phyloP scores from a whole-genome alignment of 2,888 invertebrate species.

The Ormyrus nitidulus region DNA sequence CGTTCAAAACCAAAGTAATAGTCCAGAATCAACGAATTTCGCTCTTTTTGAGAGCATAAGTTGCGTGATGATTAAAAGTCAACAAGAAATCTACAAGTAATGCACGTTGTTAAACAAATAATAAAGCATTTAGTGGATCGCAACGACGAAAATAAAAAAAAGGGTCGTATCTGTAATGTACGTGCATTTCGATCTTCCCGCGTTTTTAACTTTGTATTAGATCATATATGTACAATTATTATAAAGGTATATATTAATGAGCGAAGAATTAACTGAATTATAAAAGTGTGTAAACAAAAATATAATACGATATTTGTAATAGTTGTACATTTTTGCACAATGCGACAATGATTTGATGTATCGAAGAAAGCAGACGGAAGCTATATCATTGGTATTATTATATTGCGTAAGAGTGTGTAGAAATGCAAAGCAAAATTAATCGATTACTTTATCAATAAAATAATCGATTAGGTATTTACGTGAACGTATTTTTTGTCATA shows the following conservation, averaged over 20 bases:
- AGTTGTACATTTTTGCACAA: slow-evolving; percentile 66
- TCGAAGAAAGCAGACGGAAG: slow-evolving; percentile 51
- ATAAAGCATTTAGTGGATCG: not conserved
- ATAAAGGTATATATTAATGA: slow-evolving; percentile 23
- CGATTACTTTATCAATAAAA: slow-evolving; percentile 56
- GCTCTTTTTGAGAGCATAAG: slow-evolving; percentile 45
- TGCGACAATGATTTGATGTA: slow-evolving; percentile 50
- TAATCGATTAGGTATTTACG: slow-evolving; percentile 58
- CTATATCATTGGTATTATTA: slow-evolving; percentile 69
- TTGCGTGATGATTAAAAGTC: slow-evolving; percentile 32
- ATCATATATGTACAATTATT: slow-evolving; percentile 65
- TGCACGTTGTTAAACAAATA: slow-evolving; percentile 16
- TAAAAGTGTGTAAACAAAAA: slow-evolving; percentile 52
- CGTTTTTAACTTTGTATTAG: slow-evolving; percentile 71
- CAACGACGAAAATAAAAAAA: slow-evolving; percentile 25
- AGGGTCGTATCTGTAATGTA: slow-evolving; percentile 56
- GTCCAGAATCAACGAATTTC: slow-evolving; percentile 55
- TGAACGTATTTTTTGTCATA: slow-evolving; percentile 15
- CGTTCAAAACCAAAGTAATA: slow-evolving; percentile 15
- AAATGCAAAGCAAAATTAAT: slow-evolving; percentile 50
- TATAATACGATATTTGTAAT: slow-evolving; percentile 69
- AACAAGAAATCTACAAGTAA: slow-evolving; percentile 10
- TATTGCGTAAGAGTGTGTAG: slow-evolving; percentile 65
- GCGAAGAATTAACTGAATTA: not conserved
- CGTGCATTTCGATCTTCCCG: slow-evolving; percentile 66